A percentile compares a stretch with the other conserved stretches of the same genome.
Conservation (phyloP, 2,888 invertebrate genomes). For the Melanchra persicariae region DNA sequence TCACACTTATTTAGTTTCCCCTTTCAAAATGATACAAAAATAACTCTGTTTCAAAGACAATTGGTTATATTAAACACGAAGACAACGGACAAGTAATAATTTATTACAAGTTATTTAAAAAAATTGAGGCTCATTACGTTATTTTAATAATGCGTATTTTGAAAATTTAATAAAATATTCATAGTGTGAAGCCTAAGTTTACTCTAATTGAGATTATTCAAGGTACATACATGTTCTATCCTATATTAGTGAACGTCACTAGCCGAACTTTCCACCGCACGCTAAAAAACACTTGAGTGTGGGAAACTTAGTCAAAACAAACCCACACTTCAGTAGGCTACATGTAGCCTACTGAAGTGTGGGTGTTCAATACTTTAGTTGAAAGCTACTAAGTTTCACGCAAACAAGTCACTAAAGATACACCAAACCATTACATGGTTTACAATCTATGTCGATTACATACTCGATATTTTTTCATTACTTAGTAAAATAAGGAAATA, state of each 20-base stretch:
- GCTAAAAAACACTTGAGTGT: slow-evolving; percentile 38
- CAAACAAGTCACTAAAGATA: slow-evolving; percentile 50
- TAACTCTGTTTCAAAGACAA: slow-evolving; percentile 75
- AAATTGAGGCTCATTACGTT: slow-evolving; percentile 69
- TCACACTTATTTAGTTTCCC: slow-evolving; percentile 85
- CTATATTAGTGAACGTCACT: slow-evolving; percentile 82
- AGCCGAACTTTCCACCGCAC: slow-evolving; percentile 74
- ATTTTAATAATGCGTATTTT: slow-evolving; percentile 51
- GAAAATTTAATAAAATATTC: slow-evolving; percentile 60
- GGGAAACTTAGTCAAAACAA: slow-evolving; percentile 18
- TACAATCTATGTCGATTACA: slow-evolving; percentile 65
- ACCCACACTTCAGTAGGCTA: not conserved
- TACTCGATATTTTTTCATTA: slow-evolving; percentile 64
- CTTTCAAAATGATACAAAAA: slow-evolving; percentile 83
- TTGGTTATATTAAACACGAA: slow-evolving; percentile 59
- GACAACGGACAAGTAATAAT: slow-evolving; percentile 63
- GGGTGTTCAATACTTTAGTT: slow-evolving; percentile 6
- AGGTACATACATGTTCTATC: slow-evolving; percentile 79
- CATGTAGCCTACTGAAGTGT: too few relatives aligned
- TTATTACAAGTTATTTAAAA: slow-evolving; percentile 57
- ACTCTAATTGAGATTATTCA: slow-evolving; percentile 87
- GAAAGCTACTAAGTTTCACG: slow-evolving; percentile 30
- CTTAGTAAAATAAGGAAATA: slow-evolving; percentile 79
- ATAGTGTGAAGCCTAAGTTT: slow-evolving; percentile 63
- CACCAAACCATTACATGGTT: slow-evolving; percentile 81